Percentiles rank a stretch among this genome's conserved stretches.
These are phyloP conservation scores for Myxocyprinus asiaticus DNA, from an alignment of 2,113 vertebrate genomes.

Conservation along the genomic window DNA sequence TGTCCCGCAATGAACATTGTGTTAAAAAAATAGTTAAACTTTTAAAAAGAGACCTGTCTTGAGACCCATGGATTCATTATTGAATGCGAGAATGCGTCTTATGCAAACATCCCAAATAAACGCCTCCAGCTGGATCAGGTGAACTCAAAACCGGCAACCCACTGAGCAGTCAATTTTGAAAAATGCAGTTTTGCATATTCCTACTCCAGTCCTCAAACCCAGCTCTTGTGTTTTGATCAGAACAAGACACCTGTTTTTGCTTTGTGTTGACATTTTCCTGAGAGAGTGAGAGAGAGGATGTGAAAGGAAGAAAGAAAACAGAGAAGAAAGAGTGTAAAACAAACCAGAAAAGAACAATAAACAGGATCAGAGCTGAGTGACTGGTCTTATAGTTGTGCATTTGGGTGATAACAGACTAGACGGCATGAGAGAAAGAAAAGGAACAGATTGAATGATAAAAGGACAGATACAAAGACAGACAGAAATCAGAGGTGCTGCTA, in stretches of 20 bases:
- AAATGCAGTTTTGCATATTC: not conserved
- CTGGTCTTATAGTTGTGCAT: not conserved
- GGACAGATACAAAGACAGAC: not conserved
- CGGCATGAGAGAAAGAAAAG: slow-evolving; percentile 12
- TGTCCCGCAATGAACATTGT: no score
- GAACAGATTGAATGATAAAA: slow-evolving; percentile 21
- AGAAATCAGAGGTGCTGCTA: slow-evolving; percentile 8
- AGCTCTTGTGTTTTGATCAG: slow-evolving; percentile 26
- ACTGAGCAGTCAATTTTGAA: no score
- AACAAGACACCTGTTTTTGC: slow-evolving; percentile 46
- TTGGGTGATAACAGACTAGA: not conserved
- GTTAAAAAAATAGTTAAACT: no score
- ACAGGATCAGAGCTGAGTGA: not conserved
- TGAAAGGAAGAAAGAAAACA: not conserved
- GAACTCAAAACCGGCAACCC: no score
- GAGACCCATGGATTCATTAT: no score
- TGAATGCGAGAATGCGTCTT: no score
- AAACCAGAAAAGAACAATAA: not conserved
- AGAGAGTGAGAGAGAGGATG: not conserved
- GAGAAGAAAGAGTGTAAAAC: not conserved
- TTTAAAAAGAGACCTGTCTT: no score
- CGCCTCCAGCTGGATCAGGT: no score
- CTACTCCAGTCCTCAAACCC: not conserved
- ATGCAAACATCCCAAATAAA: no score
- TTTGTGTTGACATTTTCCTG: slow-evolving; percentile 44